Conservation (phyloP, 2,888 invertebrate genomes). For the Drosophila merina region DNA sequence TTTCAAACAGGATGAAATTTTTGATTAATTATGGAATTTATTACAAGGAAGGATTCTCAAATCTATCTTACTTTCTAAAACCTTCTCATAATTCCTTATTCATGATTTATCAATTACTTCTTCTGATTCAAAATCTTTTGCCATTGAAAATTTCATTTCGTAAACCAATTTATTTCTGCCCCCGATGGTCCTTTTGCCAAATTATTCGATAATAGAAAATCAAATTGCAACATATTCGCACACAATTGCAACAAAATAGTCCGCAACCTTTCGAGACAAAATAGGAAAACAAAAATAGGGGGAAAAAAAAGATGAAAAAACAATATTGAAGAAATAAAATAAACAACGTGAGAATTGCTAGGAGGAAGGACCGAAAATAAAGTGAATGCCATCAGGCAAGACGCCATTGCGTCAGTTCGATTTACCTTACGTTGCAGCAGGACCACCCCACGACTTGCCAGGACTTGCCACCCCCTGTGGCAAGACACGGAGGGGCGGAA, state of each 20-base stretch:
- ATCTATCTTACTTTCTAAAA: no score
- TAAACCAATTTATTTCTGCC: conserved; percentile 24
- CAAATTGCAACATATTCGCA: conserved; percentile 76
- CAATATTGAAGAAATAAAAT: conserved; percentile 8
- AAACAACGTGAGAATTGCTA: conserved; percentile 28
- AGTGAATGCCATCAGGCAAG: conserved; percentile 65
- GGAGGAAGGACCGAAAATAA: conserved; percentile 45
- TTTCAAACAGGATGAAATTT: not conserved
- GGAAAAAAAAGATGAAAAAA: not conserved
- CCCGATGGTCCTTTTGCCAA: conserved; percentile 37
- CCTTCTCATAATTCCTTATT: no score
- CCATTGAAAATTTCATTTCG: not conserved
- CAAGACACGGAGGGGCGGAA: not conserved
- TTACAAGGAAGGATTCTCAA: no score
- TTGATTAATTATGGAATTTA: no score
- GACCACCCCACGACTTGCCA: not conserved
- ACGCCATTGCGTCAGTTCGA: conserved; percentile 70
- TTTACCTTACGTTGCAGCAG: conserved; percentile 38
- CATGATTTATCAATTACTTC: no score
- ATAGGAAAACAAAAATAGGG: conserved; percentile 8
- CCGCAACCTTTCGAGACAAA: conserved; percentile 20
- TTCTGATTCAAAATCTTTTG: no score
- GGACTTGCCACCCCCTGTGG: not conserved
- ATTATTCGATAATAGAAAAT: conserved; percentile 74
- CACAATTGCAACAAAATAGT: conserved; percentile 73